Evolutionary conservation across 1,140 invertebrate species (phyloP).

Genomic region (Apis cerana): DNA sequence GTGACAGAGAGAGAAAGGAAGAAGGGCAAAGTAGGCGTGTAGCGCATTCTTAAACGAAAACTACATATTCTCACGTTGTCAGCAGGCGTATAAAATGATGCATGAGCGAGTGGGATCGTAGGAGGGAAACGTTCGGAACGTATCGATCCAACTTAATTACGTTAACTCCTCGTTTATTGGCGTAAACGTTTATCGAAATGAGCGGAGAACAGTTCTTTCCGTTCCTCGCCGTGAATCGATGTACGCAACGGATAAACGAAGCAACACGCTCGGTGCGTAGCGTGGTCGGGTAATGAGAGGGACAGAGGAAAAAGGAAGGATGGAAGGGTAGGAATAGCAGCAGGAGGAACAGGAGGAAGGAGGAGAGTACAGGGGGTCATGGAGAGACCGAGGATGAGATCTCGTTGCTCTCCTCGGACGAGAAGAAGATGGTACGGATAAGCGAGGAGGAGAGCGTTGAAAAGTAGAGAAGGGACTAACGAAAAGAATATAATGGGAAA

Average conservation of each 20-base stretch:
- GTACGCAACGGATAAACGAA: neutral
- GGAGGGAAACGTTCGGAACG: slow-evolving; percentile 12
- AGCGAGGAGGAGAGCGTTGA: slow-evolving; percentile 21
- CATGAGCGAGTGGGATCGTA: slow-evolving; percentile 21
- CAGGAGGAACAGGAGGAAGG: neutral
- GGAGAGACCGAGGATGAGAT: slow-evolving; percentile 26
- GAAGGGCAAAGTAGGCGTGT: neutral
- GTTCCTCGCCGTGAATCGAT: neutral
- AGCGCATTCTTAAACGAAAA: slow-evolving; percentile 39
- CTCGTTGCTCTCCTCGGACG: slow-evolving; percentile 21
- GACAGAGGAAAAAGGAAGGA: too few species aligned
- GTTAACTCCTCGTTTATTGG: slow-evolving; percentile 57
- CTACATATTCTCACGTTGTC: slow-evolving; percentile 13
- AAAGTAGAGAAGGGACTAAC: neutral
- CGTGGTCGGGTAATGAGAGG: neutral
- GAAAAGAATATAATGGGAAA: neutral
- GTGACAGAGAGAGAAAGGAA: neutral
- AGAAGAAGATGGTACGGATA: slow-evolving; percentile 21
- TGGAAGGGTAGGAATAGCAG: neutral
- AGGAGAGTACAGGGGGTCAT: neutral
- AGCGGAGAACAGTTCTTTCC: neutral
- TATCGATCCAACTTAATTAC: slow-evolving; percentile 52
- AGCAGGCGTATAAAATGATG: slow-evolving; percentile 7
- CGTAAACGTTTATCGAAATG: slow-evolving; percentile 26
- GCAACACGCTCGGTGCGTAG: fast-evolving